Conservation (phyloP, 1,140 invertebrate species). For the Neoseiulus cucumeris region DNA sequence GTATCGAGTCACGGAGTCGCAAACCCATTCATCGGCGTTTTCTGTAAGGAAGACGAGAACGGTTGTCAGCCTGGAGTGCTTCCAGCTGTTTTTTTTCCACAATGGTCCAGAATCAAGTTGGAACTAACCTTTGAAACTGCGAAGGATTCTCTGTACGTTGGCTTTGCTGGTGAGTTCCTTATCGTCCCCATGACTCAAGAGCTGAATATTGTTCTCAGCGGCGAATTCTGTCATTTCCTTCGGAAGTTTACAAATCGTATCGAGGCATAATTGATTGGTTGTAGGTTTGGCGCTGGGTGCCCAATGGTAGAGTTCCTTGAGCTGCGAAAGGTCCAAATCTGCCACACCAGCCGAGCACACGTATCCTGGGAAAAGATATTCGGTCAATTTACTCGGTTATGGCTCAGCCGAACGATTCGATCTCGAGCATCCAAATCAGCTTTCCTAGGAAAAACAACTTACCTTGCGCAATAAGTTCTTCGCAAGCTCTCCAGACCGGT, state of each 20-base stretch:
- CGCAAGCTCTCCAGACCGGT: slow-evolving; percentile 47
- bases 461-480: slow-evolving; percentile 42
- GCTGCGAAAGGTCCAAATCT: slow-evolving; percentile 58
- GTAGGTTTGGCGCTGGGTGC: slow-evolving; percentile 55
- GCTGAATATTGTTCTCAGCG: slow-evolving; percentile 66
- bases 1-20: background rate
- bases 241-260: slow-evolving; percentile 85
- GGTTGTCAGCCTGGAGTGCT: background rate
- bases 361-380: background rate
- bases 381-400: no score
- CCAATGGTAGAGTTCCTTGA: slow-evolving; percentile 52
- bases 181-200: slow-evolving; percentile 86
- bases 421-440: no score
- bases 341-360: slow-evolving; percentile 59
- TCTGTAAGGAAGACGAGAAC: background rate
- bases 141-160: background rate
- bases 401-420: no score
- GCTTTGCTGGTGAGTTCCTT: slow-evolving; percentile 26
- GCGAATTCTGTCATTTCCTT: slow-evolving; percentile 69
- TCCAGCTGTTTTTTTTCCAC: no score
- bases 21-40: background rate
- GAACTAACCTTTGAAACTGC: background rate
- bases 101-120: no score
- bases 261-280: slow-evolving; percentile 85
- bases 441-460: no score